These are phyloP conservation scores for Spodoptera littoralis DNA, from an alignment of 2,888 invertebrate species.

Conservation along the genomic window DNA sequence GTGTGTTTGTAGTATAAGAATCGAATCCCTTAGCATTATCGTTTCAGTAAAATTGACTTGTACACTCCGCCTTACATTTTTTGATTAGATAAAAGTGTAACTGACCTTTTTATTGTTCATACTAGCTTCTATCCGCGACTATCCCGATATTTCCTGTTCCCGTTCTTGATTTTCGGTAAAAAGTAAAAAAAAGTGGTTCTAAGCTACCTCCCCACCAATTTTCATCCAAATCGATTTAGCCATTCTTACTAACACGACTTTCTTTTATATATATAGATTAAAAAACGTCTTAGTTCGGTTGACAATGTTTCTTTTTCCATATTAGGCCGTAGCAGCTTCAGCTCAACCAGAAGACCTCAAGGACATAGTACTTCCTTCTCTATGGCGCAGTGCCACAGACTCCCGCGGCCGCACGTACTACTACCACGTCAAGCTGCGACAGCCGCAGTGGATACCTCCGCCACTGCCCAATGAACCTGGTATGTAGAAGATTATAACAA, in stretches of 20 bases:
- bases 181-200: too few relatives aligned
- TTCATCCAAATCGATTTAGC: too few relatives aligned
- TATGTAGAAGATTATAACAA: slow-evolving; percentile 8
- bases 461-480: slow-evolving; percentile 30
- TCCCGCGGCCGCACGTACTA: slow-evolving; percentile 96
- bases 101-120: too few relatives aligned
- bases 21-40: too few relatives aligned
- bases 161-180: too few relatives aligned
- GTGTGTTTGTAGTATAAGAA: background rate
- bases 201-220: too few relatives aligned
- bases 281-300: too few relatives aligned
- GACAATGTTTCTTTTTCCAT: background rate
- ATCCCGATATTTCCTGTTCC: too few relatives aligned
- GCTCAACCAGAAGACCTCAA: slow-evolving; percentile 13
- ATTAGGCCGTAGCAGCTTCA: slow-evolving; percentile 13
- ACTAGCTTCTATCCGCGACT: too few relatives aligned
- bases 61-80: background rate
- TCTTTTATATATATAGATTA: too few relatives aligned
- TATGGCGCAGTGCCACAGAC: slow-evolving; percentile 96
- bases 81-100: background rate
- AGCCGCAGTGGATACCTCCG: slow-evolving; percentile 92
- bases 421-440: slow-evolving; percentile 94
- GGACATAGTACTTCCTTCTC: slow-evolving; percentile 92
- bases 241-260: too few relatives aligned
- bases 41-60: background rate